Conservation (phyloP, 2,113 vertebrate genomes). For the Podilymbus podiceps region DNA sequence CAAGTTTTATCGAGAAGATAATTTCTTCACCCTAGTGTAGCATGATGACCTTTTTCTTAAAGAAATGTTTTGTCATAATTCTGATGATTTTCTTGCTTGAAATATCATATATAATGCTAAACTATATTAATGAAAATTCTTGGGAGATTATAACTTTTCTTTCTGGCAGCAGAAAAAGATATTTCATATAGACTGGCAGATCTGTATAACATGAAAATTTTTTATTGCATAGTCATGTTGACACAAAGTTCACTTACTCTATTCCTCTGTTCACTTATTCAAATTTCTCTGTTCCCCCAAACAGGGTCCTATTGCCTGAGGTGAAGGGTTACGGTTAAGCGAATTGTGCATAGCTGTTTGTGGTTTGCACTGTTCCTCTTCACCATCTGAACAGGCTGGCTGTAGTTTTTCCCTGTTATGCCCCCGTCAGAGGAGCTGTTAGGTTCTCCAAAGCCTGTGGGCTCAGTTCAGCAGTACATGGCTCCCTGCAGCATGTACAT, state of each 20-base stretch:
- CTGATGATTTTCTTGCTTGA: not conserved
- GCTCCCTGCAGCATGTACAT: rapidly evolving
- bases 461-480: not conserved
- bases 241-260: not conserved
- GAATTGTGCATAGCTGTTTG: not conserved
- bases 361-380: not conserved
- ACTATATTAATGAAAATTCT: not conserved
- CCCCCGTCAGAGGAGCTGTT: not conserved
- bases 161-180: not conserved
- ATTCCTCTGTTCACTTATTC: not conserved
- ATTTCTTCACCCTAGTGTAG: not conserved
- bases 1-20: not conserved
- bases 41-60: not conserved
- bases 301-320: not conserved
- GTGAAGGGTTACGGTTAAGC: not conserved
- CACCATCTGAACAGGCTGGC: not conserved
- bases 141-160: not conserved
- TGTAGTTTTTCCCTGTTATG: not conserved
- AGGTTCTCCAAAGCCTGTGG: not conserved
- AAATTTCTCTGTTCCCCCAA: not conserved
- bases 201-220: not conserved
- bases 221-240: not conserved
- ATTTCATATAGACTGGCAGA: not conserved
- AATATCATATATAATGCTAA: not conserved
- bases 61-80: not conserved